Conservation (phyloP, 2,113 vertebrate genomes). For the Strix aluco region DNA sequence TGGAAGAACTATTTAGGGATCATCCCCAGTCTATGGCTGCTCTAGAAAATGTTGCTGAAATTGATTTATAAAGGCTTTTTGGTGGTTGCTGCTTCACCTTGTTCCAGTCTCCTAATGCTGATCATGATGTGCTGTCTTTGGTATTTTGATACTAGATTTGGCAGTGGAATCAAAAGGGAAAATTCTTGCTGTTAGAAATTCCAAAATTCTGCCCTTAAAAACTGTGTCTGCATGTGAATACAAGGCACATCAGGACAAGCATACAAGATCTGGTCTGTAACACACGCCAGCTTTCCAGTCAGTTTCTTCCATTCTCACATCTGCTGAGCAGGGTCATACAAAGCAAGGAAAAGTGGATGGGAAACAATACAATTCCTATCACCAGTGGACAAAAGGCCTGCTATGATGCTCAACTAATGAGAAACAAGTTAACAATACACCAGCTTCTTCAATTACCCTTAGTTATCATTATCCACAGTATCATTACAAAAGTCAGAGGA, state of each 20-base stretch:
- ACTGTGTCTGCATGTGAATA: not conserved
- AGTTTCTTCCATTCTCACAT: not conserved
- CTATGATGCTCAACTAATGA: not conserved
- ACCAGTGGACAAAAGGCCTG: not conserved
- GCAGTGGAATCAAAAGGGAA: not conserved
- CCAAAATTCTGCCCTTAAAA: not conserved
- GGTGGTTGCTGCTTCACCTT: not conserved
- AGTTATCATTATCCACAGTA: not conserved
- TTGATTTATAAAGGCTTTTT: not conserved
- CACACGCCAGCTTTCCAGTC: not conserved
- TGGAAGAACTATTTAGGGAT: not conserved
- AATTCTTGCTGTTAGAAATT: not conserved
- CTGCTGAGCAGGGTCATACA: not conserved
- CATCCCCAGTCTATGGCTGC: not conserved
- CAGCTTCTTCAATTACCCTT: not conserved
- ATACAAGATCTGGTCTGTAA: not conserved
- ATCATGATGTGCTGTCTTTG: not conserved
- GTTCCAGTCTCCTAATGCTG: not conserved
- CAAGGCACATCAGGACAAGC: not conserved
- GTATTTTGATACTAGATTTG: not conserved
- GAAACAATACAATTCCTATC: not conserved
- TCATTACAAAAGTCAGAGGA: not conserved
- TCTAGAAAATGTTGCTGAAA: not conserved
- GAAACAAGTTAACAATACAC: not conserved
- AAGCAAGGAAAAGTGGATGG: not conserved